phyloP scores from a whole-genome alignment of 2,113 vertebrate species.

The Rutilus rutilus region DNA sequence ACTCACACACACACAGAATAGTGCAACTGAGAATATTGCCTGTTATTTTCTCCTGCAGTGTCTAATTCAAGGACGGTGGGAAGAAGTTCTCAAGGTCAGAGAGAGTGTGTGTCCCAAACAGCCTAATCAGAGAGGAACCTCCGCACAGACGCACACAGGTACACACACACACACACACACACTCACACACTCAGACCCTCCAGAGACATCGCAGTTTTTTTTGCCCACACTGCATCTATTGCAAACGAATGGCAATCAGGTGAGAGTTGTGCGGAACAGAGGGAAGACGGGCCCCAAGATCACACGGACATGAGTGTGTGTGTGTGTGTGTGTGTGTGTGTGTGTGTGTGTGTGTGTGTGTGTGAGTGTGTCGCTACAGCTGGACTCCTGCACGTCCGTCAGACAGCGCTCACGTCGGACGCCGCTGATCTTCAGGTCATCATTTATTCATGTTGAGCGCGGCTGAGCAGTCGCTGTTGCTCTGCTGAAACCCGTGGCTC shows the following conservation, averaged over 20 bases:
- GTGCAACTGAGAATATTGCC: conserved; percentile 24
- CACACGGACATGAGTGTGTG: conserved; percentile 55
- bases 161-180: conserved; percentile 27
- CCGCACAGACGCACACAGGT: background rate
- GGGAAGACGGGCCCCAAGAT: conserved; percentile 41
- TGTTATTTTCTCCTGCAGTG: conserved; percentile 27
- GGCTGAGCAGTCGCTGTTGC: conserved; percentile 20
- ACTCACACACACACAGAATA: background rate
- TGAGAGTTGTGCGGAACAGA: conserved; percentile 11
- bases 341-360: conserved; percentile 14
- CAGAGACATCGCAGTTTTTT: background rate
- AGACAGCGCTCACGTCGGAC: background rate
- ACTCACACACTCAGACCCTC: conserved; percentile 31
- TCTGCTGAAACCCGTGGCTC: conserved; percentile 55
- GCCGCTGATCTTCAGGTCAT: conserved; percentile 48
- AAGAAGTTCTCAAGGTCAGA: conserved; percentile 58
- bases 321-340: background rate
- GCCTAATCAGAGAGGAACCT: background rate
- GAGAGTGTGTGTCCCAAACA: conserved; percentile 10
- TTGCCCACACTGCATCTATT: conserved; percentile 46
- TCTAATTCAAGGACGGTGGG: conserved; percentile 51
- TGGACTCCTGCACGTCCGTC: background rate
- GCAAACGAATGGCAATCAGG: conserved; percentile 69
- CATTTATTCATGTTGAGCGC: conserved; percentile 68
- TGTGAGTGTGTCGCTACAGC: background rate